Evolutionary conservation across 2,888 invertebrate species (phyloP).

Genomic region (Drosophila melanocephala): DNA sequence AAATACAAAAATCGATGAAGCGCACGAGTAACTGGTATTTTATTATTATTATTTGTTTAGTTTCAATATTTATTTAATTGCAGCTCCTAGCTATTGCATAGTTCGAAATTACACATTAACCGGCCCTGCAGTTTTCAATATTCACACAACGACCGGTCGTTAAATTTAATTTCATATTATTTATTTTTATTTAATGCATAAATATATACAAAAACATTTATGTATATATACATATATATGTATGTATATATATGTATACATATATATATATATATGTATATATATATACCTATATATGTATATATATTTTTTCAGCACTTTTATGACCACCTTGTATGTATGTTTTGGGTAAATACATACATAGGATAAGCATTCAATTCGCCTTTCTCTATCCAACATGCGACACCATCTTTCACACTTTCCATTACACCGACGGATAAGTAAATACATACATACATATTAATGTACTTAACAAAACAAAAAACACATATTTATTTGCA

Average conservation of each 20-base stretch:
- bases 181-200: constrained; percentile 6
- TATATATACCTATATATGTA: background rate
- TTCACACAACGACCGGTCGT: constrained; percentile 6
- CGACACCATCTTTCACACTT: constrained; percentile 8
- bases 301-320: constrained; percentile 1
- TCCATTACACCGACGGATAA: background rate
- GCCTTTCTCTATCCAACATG: constrained; percentile 3
- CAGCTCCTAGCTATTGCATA: constrained; percentile 1
- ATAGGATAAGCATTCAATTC: constrained; percentile 4
- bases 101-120: constrained; percentile 4
- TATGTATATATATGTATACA: background rate
- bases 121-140: constrained; percentile 6
- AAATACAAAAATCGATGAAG: constrained; percentile 8
- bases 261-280: constrained; percentile 1
- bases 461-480: constrained; percentile 17
- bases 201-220: background rate
- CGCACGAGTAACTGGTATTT: constrained; percentile 1
- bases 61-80: constrained; percentile 1
- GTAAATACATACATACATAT: background rate
- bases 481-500: constrained; percentile 4
- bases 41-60: constrained; percentile 7
- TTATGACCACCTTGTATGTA: constrained; percentile 1
- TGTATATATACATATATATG: constrained; percentile 6
- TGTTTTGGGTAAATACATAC: constrained; percentile 12
- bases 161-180: constrained; percentile 2